Conservation (phyloP, 2,113 vertebrate genomes). For the Callopanchax toddi region DNA sequence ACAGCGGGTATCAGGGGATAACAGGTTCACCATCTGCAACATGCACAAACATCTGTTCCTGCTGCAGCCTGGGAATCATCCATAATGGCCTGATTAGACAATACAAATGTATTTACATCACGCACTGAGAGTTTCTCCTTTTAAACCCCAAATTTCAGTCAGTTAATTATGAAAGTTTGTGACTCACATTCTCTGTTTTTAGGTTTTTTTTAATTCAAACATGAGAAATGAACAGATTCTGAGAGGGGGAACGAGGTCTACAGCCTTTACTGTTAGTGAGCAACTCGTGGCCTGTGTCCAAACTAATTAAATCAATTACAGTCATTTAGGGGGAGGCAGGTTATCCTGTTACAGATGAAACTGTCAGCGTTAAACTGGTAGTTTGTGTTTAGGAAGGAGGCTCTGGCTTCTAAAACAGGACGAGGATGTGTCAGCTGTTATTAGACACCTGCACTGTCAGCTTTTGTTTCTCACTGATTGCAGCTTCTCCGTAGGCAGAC, state of each 20-base stretch:
- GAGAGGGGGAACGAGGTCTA: not conserved
- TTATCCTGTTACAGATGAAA: conserved; percentile 64
- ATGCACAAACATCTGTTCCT: conserved; percentile 51
- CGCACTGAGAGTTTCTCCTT: not conserved
- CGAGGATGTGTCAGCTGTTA: conserved; percentile 61
- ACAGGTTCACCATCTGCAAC: conserved; percentile 1
- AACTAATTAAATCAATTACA: conserved; percentile 80
- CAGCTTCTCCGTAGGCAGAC: conserved; percentile 12
- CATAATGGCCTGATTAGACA: too few relatives aligned
- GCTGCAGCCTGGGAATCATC: too few relatives aligned
- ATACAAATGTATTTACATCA: too few relatives aligned
- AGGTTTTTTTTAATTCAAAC: not conserved
- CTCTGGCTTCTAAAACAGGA: conserved; percentile 58
- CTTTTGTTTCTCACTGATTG: conserved; percentile 66
- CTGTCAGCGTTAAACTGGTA: conserved; percentile 57
- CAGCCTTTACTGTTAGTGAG: too few relatives aligned
- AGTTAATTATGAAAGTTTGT: not conserved
- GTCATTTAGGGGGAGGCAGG: conserved; percentile 68
- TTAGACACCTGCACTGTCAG: conserved; percentile 80
- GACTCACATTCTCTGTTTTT: too few relatives aligned
- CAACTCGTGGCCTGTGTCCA: conserved; percentile 69
- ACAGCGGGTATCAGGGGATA: conserved; percentile 7
- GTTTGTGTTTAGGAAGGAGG: conserved; percentile 44
- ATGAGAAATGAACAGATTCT: not conserved
- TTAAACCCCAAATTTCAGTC: not conserved